phyloP scores from a whole-genome alignment of 2,888 invertebrate species.

The Scaptodrosophila latifasciaeformis region DNA sequence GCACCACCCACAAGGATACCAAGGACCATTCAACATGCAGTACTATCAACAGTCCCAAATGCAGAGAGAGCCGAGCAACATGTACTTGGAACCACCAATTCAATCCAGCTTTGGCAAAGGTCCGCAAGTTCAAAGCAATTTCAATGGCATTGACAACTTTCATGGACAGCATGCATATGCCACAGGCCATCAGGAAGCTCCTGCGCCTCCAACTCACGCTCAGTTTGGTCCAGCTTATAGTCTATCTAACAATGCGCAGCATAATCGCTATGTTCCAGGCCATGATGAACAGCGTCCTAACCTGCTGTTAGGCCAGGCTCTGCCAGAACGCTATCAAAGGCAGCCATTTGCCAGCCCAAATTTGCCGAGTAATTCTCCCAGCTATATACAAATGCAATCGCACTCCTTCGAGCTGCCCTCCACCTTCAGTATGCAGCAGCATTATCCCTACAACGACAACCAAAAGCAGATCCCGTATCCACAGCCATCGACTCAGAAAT shows the following conservation, averaged over 20 bases:
- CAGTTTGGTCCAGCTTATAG: constrained; percentile 27
- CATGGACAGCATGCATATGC: constrained; percentile 5
- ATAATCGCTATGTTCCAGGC: constrained; percentile 32
- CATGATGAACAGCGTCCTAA: constrained; percentile 21
- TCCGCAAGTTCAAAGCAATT: constrained; percentile 1
- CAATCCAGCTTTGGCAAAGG: constrained; percentile 8
- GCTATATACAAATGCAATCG: constrained; percentile 51
- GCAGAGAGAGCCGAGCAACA: not conserved
- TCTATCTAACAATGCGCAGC: constrained; percentile 33
- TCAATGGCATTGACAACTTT: constrained; percentile 24
- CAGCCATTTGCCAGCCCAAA: constrained; percentile 21
- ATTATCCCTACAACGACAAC: not conserved
- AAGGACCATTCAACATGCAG: constrained; percentile 38
- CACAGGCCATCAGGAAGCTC: constrained; percentile 23
- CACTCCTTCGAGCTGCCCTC: constrained; percentile 48
- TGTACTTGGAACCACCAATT: not conserved
- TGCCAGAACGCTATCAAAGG: constrained; percentile 39
- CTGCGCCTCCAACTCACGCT: constrained; percentile 21
- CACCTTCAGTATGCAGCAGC: not conserved
- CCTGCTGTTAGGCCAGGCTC: constrained; percentile 36
- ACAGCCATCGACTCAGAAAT: too few relatives aligned
- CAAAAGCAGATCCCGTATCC: not conserved
- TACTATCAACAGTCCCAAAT: constrained; percentile 21
- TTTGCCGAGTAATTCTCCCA: not conserved
- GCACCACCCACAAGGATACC: constrained; percentile 20